Conservation (phyloP, 2,888 invertebrate species). For the Lithosia quadra region DNA sequence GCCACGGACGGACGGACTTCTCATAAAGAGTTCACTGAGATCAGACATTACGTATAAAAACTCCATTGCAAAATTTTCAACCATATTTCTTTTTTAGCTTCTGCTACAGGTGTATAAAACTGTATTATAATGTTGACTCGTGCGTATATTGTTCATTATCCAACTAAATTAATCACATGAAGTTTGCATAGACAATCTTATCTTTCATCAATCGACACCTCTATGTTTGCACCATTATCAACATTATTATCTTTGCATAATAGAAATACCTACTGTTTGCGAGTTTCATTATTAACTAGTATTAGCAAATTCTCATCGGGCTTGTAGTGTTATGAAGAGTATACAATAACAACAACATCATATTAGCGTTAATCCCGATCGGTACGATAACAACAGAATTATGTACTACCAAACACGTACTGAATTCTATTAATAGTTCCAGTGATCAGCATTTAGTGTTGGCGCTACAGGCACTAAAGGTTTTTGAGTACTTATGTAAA, state of each 20-base stretch:
- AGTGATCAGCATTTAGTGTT: too few species aligned
- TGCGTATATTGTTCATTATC: not conserved
- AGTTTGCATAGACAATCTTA: conserved; percentile 27
- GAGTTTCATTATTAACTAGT: not conserved
- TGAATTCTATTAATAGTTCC: too few species aligned
- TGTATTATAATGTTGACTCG: not conserved
- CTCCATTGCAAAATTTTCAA: too few species aligned
- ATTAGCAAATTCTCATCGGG: not conserved
- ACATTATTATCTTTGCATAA: conserved; percentile 35
- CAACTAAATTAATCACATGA: not conserved
- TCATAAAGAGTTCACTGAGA: too few species aligned
- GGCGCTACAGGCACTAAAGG: too few species aligned
- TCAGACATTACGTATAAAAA: too few species aligned
- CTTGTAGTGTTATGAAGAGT: not conserved
- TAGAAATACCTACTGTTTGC: not conserved
- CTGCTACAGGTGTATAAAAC: not conserved
- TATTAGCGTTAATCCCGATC: not conserved
- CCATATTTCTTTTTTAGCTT: not conserved
- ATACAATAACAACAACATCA: not conserved
- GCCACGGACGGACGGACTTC: too few species aligned
- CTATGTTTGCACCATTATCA: conserved; percentile 24
- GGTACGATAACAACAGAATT: not conserved
- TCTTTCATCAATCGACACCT: conserved; percentile 41
- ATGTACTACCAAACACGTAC: not conserved
- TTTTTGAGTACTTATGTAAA: too few species aligned